Conservation (phyloP, 2,888 invertebrate species). For the Diplolepis rosae region DNA sequence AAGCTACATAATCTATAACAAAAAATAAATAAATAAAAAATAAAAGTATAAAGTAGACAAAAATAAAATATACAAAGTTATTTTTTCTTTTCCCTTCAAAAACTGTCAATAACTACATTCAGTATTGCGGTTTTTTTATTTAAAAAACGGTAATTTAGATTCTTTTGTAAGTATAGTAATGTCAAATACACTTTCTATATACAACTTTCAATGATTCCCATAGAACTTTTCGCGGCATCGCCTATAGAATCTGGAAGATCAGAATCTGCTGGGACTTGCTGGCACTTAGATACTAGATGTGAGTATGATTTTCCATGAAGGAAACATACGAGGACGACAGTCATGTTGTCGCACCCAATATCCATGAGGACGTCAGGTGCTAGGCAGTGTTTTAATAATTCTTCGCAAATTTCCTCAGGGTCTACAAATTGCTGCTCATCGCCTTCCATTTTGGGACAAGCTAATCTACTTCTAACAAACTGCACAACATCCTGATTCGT, state of each 20-base stretch:
- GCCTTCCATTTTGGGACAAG: conserved; percentile 40
- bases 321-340: conserved; percentile 91
- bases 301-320: conserved; percentile 77
- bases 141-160: neutral
- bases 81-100: neutral
- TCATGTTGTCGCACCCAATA: conserved; percentile 99
- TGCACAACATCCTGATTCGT: conserved; percentile 94
- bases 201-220: conserved; percentile 5
- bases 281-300: conserved; percentile 60
- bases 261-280: conserved; percentile 53
- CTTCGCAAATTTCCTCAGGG: conserved; percentile 97
- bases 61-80: neutral
- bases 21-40: neutral
- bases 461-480: conserved; percentile 89
- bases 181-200: conserved; percentile 20
- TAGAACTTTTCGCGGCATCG: neutral
- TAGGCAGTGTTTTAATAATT: conserved; percentile 93
- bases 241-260: neutral
- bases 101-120: neutral
- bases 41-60: neutral
- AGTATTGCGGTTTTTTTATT: neutral
- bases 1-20: neutral
- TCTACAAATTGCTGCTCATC: conserved; percentile 78
- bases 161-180: neutral
- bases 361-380: conserved; percentile 98